Evolutionary conservation across 2,888 invertebrate genomes (phyloP).

Genomic region (Zhuqinia jingwanae): DNA sequence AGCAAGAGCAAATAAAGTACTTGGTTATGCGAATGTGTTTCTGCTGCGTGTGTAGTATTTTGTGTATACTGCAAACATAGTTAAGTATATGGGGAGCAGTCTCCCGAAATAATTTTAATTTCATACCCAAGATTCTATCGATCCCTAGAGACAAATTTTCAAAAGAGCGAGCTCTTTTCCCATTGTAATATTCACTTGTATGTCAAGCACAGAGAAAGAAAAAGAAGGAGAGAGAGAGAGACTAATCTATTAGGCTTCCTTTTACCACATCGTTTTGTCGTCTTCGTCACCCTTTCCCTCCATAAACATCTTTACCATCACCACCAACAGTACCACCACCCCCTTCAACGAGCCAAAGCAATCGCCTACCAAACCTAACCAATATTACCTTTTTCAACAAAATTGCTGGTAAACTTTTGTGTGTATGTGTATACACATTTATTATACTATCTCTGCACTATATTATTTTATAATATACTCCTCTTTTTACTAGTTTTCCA

Average conservation of each 20-base stretch:
- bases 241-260: slow-evolving; percentile 62
- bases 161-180: slow-evolving; percentile 58
- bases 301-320: slow-evolving; percentile 15
- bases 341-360: not conserved
- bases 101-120: slow-evolving; percentile 68
- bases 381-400: not conserved
- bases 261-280: slow-evolving; percentile 50
- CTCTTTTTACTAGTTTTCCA: too few relatives aligned
- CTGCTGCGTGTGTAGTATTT: not conserved
- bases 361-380: slow-evolving; percentile 28
- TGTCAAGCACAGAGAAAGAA: slow-evolving; percentile 55
- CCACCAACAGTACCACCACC: slow-evolving; percentile 8
- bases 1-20: not conserved
- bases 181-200: slow-evolving; percentile 62
- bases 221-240: slow-evolving; percentile 20
- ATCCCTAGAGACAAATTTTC: slow-evolving; percentile 67
- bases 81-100: slow-evolving; percentile 39
- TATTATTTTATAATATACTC: too few relatives aligned
- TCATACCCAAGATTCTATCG: slow-evolving; percentile 70
- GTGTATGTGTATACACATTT: not conserved
- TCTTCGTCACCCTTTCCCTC: slow-evolving; percentile 37
- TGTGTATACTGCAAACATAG: not conserved
- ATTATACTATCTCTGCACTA: too few relatives aligned
- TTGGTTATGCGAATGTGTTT: not conserved
- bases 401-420: slow-evolving; percentile 36